Percentiles rank a stretch among this genome's conserved stretches.
Conservation (phyloP, 2,888 invertebrate species). For the Cyaniris semiargus region DNA sequence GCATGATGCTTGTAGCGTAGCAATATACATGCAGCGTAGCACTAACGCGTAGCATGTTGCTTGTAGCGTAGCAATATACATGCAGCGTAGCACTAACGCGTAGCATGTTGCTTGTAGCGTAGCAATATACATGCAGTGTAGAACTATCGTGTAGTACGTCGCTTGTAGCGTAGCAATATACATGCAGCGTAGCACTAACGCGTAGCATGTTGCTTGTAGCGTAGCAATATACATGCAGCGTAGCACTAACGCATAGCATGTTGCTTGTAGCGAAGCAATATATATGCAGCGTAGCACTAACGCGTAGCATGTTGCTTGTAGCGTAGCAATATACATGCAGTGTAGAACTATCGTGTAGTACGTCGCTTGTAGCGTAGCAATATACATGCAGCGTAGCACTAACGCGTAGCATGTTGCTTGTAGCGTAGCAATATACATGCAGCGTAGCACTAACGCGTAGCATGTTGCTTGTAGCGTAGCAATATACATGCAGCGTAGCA, state of each 20-base stretch:
- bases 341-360: not conserved
- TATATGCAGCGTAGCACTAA: not conserved
- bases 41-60: not conserved
- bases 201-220: not conserved
- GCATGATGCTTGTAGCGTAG: not conserved
- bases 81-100: not conserved
- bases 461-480: no score
- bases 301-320: not conserved
- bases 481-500: not conserved
- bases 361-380: not conserved
- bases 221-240: conserved; percentile 1
- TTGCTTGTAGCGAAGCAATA: not conserved
- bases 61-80: not conserved
- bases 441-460: not conserved
- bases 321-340: not conserved
- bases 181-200: not conserved
- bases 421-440: not conserved
- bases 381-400: not conserved
- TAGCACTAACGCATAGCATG: not conserved
- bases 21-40: not conserved
- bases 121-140: not conserved
- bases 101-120: not conserved
- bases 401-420: no score
- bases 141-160: not conserved
- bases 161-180: not conserved